Evolutionary conservation across 1,140 invertebrate genomes (phyloP).

Genomic region (Drosophila prosaltans): DNA sequence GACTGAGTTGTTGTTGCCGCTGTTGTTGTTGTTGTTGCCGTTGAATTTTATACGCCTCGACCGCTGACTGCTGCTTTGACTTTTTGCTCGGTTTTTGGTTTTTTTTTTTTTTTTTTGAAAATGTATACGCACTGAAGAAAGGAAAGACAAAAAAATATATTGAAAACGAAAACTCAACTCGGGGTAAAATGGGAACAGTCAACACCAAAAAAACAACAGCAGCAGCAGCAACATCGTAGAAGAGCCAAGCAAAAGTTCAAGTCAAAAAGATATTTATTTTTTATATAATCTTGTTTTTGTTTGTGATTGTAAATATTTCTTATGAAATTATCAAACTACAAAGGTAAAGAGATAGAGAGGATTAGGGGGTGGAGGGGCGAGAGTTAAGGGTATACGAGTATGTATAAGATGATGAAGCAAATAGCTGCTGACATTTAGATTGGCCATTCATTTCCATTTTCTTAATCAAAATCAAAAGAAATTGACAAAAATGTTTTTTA

Average conservation of each 20-base stretch:
- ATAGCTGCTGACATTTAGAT: too few species aligned
- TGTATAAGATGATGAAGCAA: too few species aligned
- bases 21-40: constrained; percentile 51
- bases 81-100: constrained; percentile 74
- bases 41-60: constrained; percentile 77
- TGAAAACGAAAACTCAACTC: constrained; percentile 14
- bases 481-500: too few species aligned
- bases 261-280: constrained; percentile 42
- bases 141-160: not conserved
- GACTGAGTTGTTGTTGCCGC: constrained; percentile 36
- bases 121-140: constrained; percentile 18
- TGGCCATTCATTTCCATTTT: too few species aligned
- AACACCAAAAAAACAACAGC: constrained; percentile 41
- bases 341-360: constrained; percentile 17
- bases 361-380: not conserved
- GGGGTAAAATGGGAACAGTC: constrained; percentile 63
- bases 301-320: constrained; percentile 43
- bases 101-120: constrained; percentile 53
- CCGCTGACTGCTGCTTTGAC: constrained; percentile 74
- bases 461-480: too few species aligned
- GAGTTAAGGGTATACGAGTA: not conserved
- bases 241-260: constrained; percentile 40
- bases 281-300: constrained; percentile 23
- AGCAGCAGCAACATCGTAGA: not conserved
- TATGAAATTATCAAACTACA: constrained; percentile 44